A percentile compares a stretch with the other conserved stretches of the same genome.
phyloP scores from a whole-genome alignment of 2,888 invertebrate genomes.

The Sisyra nigra region DNA sequence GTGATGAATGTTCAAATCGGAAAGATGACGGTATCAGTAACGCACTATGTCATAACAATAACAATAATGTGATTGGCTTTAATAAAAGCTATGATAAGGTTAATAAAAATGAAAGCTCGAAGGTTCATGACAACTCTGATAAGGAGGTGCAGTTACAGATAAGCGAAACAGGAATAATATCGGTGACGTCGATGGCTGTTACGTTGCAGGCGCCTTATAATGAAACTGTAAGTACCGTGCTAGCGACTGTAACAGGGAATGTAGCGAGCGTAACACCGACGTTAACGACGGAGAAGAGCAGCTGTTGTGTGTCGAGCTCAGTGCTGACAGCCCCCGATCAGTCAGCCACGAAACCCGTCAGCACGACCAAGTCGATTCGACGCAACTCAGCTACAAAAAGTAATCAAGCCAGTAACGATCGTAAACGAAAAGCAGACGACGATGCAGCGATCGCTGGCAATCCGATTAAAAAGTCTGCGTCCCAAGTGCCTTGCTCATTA shows the following conservation, averaged over 20 bases:
- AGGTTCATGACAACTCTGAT: slow-evolving; percentile 26
- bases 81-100: slow-evolving; percentile 9
- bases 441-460: slow-evolving; percentile 1
- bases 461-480: not conserved
- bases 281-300: slow-evolving; percentile 6
- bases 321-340: no score
- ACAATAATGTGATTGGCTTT: no score
- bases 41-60: not conserved
- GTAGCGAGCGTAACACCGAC: slow-evolving; percentile 20
- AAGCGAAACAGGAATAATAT: slow-evolving; percentile 47
- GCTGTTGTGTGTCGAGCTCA: not conserved
- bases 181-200: slow-evolving; percentile 31
- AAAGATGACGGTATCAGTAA: not conserved
- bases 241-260: slow-evolving; percentile 12
- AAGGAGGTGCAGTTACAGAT: slow-evolving; percentile 48
- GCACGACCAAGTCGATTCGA: not conserved
- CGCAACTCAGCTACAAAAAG: slow-evolving; percentile 1
- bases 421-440: not conserved
- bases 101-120: slow-evolving; percentile 15
- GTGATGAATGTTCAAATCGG: not conserved
- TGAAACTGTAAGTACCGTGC: no score
- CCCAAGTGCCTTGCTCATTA: not conserved
- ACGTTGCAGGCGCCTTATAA: no score
- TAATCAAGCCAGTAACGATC: not conserved
- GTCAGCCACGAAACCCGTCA: no score